Evolutionary conservation across 2,888 invertebrate species (phyloP).

Genomic region (Pyrrhia umbra): DNA sequence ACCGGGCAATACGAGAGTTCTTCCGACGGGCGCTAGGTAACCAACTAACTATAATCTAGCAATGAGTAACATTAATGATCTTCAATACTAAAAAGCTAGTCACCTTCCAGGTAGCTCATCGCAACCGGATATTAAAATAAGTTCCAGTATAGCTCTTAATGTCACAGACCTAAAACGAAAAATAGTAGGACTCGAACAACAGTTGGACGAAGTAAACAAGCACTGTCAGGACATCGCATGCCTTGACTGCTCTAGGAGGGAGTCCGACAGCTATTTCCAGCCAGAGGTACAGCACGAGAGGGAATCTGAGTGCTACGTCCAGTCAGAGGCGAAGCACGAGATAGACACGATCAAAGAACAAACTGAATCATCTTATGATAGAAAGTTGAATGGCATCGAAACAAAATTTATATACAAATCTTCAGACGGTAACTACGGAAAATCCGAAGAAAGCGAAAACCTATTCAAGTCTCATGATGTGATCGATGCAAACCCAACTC

Average conservation of each 20-base stretch:
- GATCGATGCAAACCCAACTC: constrained; percentile 42
- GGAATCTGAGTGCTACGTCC: constrained; percentile 56
- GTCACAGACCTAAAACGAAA: constrained; percentile 81
- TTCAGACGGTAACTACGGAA: constrained; percentile 65
- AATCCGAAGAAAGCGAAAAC: constrained; percentile 67
- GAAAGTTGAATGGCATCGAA: constrained; percentile 60
- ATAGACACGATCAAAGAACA: constrained; percentile 51
- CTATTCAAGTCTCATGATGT: constrained; percentile 51
- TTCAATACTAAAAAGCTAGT: constrained; percentile 4
- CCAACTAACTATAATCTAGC: constrained; percentile 1
- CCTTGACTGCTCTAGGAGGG: constrained; percentile 65
- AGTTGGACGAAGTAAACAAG: constrained; percentile 76
- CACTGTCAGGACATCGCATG: constrained; percentile 72
- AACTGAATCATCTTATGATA: constrained; percentile 53
- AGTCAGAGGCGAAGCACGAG: constrained; percentile 50
- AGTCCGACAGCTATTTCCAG: constrained; percentile 55
- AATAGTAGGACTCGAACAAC: constrained; percentile 77
- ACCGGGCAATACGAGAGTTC: constrained; percentile 80
- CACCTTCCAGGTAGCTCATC: constrained; percentile 77
- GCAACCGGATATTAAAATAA: constrained; percentile 78
- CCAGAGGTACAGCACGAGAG: constrained; percentile 25
- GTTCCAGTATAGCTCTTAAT: constrained; percentile 80
- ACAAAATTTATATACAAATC: constrained; percentile 76
- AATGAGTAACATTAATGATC: neutral
- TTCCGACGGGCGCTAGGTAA: constrained; percentile 80